Base-by-base conservation (phyloP, 1,140 invertebrate species). In the Cepaea nemoralis region DNA sequence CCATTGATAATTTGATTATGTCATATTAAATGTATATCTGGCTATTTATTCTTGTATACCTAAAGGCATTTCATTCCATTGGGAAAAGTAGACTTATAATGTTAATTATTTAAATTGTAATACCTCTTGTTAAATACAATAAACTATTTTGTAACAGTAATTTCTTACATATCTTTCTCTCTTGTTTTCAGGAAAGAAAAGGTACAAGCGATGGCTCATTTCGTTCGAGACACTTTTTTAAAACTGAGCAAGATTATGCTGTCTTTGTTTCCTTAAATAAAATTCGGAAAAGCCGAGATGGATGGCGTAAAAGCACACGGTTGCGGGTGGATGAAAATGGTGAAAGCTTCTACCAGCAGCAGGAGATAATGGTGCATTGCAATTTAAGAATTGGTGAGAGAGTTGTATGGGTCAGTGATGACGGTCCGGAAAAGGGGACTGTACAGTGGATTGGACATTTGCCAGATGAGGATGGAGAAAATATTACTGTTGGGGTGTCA, bases 371-470 rank as follows among this genome's bases (percentile, higher is more conserved):
- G 33, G 75, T 48, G 40, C 67, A 83, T 27, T 85, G 87, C 71
- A 90, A 89, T n/a, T 83, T 93, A 31, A 82, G 88, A 66, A 86
- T 93, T 6, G 92, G 92, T 2, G 93, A 94, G 83, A 85, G 93
- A 45, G 91, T 94, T 31, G 92, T 94, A 19, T 94, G 94, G 94
- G 86, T 93, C 0, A 91, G 91, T 82, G 92, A 93, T 81, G 89
- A 90, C 85, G 92, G 92, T 0, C 91, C 91, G 8, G 92, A 93
- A 84, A 86, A 87, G 82, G 93, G 92, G 16, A 84, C 86, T 59
- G 93, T 94, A 8, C 91, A 90, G 82, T 94, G 93, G 93, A 91
- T 94, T 66, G 93, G 94, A 0, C 87, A 88, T 50, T 86, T 94
- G 27, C 90, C 92, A 27, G 93, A 93, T 82, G 85, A 85, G 39